Conservation (phyloP, 2,113 vertebrate genomes). For the Pluvianellus socialis region DNA sequence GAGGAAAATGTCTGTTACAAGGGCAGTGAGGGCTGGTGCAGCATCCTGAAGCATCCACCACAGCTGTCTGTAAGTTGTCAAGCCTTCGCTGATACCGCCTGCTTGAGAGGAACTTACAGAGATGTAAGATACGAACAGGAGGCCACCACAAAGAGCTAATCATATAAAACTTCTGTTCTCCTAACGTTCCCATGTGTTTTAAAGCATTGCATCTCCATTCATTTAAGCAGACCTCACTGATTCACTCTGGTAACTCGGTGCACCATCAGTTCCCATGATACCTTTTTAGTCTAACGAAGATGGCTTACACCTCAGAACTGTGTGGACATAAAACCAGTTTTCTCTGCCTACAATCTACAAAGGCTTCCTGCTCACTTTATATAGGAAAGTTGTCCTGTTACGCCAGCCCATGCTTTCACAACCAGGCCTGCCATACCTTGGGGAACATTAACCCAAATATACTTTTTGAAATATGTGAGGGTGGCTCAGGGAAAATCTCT, state of each 20-base stretch:
- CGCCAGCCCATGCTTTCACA: not conserved
- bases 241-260: not conserved
- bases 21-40: not conserved
- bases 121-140: not conserved
- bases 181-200: not conserved
- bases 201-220: not conserved
- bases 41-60: not conserved
- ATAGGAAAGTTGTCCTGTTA: not conserved
- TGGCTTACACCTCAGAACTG: not conserved
- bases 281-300: not conserved
- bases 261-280: not conserved
- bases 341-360: not conserved
- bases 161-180: rapidly evolving
- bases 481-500: not conserved
- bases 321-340: not conserved
- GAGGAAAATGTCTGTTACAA: not conserved
- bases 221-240: not conserved
- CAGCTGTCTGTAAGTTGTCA: not conserved
- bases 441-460: not conserved
- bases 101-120: not conserved
- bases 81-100: not conserved
- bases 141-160: not conserved
- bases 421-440: not conserved
- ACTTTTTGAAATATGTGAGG: not conserved
- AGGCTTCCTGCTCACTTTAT: not conserved